These are phyloP conservation scores for Ochropleura plecta DNA, from an alignment of 2,888 invertebrate species.

Conservation along the genomic window DNA sequence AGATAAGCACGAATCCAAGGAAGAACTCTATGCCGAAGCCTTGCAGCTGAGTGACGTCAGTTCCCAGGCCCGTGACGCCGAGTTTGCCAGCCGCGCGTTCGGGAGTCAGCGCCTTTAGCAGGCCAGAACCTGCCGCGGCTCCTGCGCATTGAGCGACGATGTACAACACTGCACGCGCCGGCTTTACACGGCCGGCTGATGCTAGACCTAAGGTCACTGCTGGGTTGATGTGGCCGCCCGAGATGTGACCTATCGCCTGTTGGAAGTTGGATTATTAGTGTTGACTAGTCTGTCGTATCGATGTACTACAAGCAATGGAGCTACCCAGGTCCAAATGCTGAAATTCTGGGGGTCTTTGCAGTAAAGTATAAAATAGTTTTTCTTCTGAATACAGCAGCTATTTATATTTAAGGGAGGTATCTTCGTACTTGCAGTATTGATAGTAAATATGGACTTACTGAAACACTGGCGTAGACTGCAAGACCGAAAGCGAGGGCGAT, in stretches of 20 bases:
- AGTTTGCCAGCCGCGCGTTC: conserved; percentile 91
- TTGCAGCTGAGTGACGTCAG: conserved; percentile 92
- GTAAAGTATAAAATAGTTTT: background rate
- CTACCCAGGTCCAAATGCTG: background rate
- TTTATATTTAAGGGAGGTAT: background rate
- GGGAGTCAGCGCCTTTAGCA: conserved; percentile 94
- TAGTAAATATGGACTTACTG: conserved; percentile 86
- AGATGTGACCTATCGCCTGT: conserved; percentile 96
- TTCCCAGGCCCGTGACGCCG: conserved; percentile 93
- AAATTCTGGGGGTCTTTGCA: background rate
- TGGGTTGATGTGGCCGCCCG: conserved; percentile 98
- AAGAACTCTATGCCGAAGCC: conserved; percentile 97
- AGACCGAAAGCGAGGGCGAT: conserved; percentile 97
- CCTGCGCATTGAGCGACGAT: conserved; percentile 96
- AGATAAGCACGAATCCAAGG: conserved; percentile 96
- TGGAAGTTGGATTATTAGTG: conserved; percentile 22
- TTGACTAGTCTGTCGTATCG: background rate
- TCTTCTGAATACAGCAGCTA: background rate
- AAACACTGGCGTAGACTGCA: conserved; percentile 95
- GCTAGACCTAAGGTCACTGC: conserved; percentile 96
- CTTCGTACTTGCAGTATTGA: background rate
- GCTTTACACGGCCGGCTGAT: conserved; percentile 94
- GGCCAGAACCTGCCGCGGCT: conserved; percentile 94
- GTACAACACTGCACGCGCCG: conserved; percentile 94
- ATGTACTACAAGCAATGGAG: background rate